Conservation (phyloP, 2,113 vertebrate species). For the Aspiorhynchus laticeps region DNA sequence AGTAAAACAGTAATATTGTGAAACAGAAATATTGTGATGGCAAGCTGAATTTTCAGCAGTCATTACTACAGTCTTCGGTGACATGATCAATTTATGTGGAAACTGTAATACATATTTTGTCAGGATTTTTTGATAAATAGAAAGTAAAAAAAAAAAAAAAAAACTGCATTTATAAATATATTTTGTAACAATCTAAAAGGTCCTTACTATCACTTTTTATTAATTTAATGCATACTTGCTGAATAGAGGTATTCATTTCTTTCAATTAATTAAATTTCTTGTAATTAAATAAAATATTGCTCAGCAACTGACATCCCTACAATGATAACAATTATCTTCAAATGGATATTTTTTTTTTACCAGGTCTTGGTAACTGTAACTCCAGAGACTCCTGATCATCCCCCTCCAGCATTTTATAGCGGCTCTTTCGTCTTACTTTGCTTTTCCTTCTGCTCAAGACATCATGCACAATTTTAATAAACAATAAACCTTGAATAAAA, state of each 20-base stretch:
- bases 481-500: background rate
- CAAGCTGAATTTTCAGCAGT: no score
- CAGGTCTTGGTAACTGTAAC: conserved; percentile 85
- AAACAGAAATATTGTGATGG: no score
- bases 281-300: background rate
- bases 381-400: conserved; percentile 91
- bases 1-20: background rate
- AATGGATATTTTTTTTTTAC: conserved; percentile 63
- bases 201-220: background rate
- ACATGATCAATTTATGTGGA: no score
- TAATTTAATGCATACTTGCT: no score
- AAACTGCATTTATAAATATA: no score
- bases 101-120: no score
- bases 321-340: background rate
- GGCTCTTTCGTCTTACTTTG: conserved; percentile 92
- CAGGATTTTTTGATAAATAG: no score
- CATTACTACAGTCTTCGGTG: no score
- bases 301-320: background rate
- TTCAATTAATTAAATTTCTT: background rate
- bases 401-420: conserved; percentile 93
- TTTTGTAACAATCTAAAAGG: no score
- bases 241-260: background rate
- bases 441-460: conserved; percentile 81
- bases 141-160: no score
- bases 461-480: conserved; percentile 3